Conservation (phyloP, 2,888 invertebrate genomes). For the Phytoseiulus persimilis region DNA sequence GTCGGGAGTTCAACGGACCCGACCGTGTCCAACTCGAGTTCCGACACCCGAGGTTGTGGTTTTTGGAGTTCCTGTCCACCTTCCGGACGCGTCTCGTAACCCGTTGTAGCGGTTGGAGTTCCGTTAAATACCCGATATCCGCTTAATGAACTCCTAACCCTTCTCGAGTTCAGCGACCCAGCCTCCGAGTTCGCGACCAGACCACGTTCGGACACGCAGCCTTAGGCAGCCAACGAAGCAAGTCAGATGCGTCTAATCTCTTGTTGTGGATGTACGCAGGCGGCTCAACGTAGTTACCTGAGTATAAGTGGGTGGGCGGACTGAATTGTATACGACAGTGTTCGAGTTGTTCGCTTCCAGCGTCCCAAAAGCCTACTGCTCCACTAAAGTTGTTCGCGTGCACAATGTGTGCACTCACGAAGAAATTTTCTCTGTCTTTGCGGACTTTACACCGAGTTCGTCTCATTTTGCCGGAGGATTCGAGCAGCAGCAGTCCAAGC, state of each 20-base stretch:
- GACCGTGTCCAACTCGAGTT: background rate
- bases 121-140: background rate
- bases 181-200: background rate
- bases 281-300: background rate
- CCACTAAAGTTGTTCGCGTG: background rate
- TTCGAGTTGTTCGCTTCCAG: background rate
- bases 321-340: background rate
- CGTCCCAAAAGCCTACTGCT: background rate
- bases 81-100: slow-evolving; percentile 5
- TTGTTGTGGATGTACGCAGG: background rate
- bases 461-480: background rate
- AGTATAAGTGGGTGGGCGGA: background rate
- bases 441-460: background rate
- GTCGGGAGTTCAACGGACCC: background rate
- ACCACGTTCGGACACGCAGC: background rate
- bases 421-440: background rate
- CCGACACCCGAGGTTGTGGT: background rate
- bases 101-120: background rate
- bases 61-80: background rate
- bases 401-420: background rate
- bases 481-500: background rate
- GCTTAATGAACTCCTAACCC: background rate
- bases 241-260: background rate
- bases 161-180: background rate
- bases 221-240: background rate